A percentile compares a stretch with the other conserved stretches of the same genome.
Conservation (phyloP, 2,797 vertebrate genomes). For the Poeciliopsis presidionis region DNA sequence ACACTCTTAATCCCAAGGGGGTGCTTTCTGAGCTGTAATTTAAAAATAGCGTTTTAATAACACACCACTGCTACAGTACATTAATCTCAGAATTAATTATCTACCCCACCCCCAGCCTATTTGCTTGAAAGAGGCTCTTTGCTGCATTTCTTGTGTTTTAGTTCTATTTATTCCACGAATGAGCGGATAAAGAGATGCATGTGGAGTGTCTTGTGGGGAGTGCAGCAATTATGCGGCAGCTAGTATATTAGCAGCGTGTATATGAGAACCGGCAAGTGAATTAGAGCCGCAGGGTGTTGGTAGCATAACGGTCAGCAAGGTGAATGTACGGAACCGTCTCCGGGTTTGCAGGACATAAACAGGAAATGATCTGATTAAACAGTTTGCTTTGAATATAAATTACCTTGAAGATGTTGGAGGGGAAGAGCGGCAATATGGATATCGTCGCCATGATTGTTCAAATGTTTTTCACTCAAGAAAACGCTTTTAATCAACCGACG, state of each 20-base stretch:
- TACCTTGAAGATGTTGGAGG: constrained; percentile 65
- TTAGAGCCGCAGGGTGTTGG: constrained; percentile 59
- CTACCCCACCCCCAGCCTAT: constrained; percentile 80
- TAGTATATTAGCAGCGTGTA: constrained; percentile 65
- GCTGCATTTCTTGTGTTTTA: constrained; percentile 80
- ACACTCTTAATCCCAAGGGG: constrained; percentile 83
- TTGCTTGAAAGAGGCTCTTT: constrained; percentile 81
- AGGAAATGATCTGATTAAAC: constrained; percentile 66
- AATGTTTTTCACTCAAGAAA: constrained; percentile 74
- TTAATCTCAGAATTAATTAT: constrained; percentile 87
- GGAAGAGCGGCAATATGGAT: constrained; percentile 53
- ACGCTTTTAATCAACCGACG: constrained; percentile 75
- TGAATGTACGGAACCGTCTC: constrained; percentile 30
- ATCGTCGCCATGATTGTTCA: constrained; percentile 62
- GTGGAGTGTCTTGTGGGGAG: constrained; percentile 64
- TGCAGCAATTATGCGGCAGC: constrained; percentile 73
- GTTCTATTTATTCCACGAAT: constrained; percentile 79
- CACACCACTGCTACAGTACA: constrained; percentile 84
- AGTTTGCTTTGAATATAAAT: constrained; percentile 53
- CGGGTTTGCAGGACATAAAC: constrained; percentile 44
- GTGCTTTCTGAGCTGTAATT: constrained; percentile 86
- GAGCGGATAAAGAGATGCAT: constrained; percentile 77
- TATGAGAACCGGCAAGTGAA: constrained; percentile 58
- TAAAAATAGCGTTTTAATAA: constrained; percentile 87
- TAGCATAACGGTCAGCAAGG: constrained; percentile 65